Evolutionary conservation across 2,888 invertebrate genomes (phyloP).

Genomic region (Calephelis perditalis): DNA sequence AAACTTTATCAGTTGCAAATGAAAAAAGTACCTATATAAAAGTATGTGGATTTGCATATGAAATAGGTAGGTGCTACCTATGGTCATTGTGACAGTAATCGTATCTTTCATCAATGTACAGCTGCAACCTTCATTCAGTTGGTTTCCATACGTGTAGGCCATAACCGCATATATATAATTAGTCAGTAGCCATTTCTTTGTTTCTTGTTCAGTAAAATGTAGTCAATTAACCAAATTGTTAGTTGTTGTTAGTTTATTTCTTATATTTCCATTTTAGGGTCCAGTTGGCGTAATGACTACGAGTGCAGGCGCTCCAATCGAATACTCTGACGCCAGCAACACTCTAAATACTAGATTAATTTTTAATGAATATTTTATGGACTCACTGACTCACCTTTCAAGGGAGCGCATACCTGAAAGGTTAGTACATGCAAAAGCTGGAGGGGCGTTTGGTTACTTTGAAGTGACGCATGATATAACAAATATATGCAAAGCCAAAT

Average conservation of each 20-base stretch:
- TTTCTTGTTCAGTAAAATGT: too few species aligned
- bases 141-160: too few species aligned
- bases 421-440: slow-evolving; percentile 95
- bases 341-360: slow-evolving; percentile 88
- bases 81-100: too few species aligned
- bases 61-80: too few species aligned
- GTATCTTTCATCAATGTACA: too few species aligned
- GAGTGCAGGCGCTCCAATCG: slow-evolving; percentile 87
- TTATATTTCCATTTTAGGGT: slow-evolving; percentile 47
- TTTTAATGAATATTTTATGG: slow-evolving; percentile 87
- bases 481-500: slow-evolving; percentile 84
- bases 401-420: slow-evolving; percentile 95
- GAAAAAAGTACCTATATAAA: too few species aligned
- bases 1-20: too few species aligned
- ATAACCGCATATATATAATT: too few species aligned
- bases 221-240: too few species aligned
- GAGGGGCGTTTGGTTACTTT: slow-evolving; percentile 90
- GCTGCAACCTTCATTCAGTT: too few species aligned
- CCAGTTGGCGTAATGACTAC: slow-evolving; percentile 81
- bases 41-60: too few species aligned
- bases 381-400: slow-evolving; percentile 87
- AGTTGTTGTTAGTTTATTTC: background rate
- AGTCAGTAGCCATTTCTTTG: too few species aligned
- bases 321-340: slow-evolving; percentile 81
- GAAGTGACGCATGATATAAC: slow-evolving; percentile 90